These are phyloP conservation scores for Aix galericulata DNA, from an alignment of 2,113 vertebrate species.

Conservation along the genomic window DNA sequence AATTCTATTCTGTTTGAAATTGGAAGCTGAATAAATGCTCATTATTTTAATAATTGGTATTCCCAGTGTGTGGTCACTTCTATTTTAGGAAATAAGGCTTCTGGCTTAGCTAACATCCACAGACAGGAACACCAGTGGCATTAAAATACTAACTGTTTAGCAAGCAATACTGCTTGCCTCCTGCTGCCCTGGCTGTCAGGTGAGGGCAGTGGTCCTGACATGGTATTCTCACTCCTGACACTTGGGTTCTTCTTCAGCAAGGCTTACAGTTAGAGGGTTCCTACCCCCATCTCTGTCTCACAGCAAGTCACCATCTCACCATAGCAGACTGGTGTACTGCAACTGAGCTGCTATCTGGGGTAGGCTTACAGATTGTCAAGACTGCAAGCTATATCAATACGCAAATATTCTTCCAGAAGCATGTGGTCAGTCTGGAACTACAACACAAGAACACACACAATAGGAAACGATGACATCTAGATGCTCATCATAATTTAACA, in stretches of 20 bases:
- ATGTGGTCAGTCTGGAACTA: neutral
- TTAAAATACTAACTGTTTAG: neutral
- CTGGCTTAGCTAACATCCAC: neutral
- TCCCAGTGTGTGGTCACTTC: neutral
- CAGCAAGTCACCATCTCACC: neutral
- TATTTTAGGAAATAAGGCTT: neutral
- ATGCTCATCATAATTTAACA: too few relatives aligned
- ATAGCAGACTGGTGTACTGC: neutral
- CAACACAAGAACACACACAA: neutral
- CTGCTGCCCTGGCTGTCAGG: neutral
- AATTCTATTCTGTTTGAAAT: neutral
- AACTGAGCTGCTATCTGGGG: neutral
- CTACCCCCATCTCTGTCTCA: fast-evolving
- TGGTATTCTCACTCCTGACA: neutral
- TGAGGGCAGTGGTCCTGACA: neutral
- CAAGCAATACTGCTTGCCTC: neutral
- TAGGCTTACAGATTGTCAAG: neutral
- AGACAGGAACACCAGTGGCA: neutral
- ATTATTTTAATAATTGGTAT: neutral
- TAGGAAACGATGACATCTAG: neutral
- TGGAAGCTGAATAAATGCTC: neutral
- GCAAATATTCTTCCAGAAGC: neutral
- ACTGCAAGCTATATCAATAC: neutral
- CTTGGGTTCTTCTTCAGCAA: neutral
- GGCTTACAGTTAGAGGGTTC: neutral